Conservation (phyloP, 2,113 vertebrate species). For the Elgaria multicarinata region DNA sequence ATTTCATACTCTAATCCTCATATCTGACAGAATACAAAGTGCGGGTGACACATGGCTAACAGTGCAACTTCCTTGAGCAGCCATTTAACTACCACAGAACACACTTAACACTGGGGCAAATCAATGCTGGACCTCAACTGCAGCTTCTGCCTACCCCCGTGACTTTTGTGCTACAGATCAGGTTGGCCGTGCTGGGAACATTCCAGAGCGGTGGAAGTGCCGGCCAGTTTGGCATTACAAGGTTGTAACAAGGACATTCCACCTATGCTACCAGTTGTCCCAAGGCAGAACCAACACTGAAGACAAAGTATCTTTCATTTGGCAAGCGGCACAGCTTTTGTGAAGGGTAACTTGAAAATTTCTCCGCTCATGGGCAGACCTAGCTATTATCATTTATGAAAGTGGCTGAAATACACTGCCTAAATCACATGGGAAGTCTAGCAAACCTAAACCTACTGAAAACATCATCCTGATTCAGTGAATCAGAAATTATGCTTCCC, state of each 20-base stretch:
- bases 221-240: too few relatives aligned
- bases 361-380: neutral
- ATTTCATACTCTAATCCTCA: constrained; percentile 27
- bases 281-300: neutral
- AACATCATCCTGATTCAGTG: neutral
- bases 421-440: too few relatives aligned
- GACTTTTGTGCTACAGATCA: neutral
- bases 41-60: neutral
- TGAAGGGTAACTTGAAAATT: neutral
- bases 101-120: neutral
- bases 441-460: neutral
- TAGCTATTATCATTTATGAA: neutral
- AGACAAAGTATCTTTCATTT: neutral
- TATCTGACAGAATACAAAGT: constrained; percentile 61
- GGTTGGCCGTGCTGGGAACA: neutral
- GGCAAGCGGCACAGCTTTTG: neutral
- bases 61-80: constrained; percentile 23
- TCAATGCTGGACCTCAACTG: neutral
- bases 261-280: neutral
- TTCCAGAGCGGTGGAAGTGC: neutral
- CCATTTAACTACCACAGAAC: neutral
- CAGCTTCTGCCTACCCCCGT: neutral
- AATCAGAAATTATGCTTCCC: neutral
- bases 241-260: neutral
- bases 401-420: neutral